phyloP scores from a whole-genome alignment of 2,888 invertebrate genomes.

The Agrotis exclamationis region DNA sequence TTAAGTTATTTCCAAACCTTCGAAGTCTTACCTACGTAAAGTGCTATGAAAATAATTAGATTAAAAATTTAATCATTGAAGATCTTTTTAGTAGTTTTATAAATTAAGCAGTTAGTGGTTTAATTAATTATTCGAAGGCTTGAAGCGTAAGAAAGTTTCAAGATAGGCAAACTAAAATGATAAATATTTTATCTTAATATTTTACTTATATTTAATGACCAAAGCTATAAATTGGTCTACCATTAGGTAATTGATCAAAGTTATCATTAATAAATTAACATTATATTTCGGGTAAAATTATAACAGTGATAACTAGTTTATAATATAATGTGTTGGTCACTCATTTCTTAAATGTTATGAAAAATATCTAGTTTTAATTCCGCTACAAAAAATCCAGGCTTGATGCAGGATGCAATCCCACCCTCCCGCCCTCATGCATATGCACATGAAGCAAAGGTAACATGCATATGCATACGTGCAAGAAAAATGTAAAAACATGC shows the following conservation, averaged over 20 bases:
- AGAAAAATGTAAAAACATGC: no score
- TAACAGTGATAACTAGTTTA: no score
- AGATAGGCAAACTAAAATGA: background rate
- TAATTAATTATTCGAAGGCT: background rate
- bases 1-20: background rate
- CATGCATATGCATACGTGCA: no score
- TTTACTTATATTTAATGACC: no score
- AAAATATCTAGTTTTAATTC: no score
- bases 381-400: no score
- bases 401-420: no score
- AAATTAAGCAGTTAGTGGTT: slow-evolving; percentile 1
- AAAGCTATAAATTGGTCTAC: background rate
- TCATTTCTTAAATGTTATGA: no score
- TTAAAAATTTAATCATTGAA: background rate
- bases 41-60: background rate
- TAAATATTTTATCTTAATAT: background rate
- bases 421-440: no score
- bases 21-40: background rate
- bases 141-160: background rate
- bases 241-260: background rate
- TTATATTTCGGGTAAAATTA: no score
- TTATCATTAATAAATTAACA: background rate
- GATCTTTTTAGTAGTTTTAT: background rate
- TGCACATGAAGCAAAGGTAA: no score
- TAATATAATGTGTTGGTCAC: no score